Percentiles rank a stretch among this genome's conserved stretches.
These are phyloP conservation scores for Paralvinella palmiformis DNA, from an alignment of 1,140 invertebrate species.

Conservation along the genomic window DNA sequence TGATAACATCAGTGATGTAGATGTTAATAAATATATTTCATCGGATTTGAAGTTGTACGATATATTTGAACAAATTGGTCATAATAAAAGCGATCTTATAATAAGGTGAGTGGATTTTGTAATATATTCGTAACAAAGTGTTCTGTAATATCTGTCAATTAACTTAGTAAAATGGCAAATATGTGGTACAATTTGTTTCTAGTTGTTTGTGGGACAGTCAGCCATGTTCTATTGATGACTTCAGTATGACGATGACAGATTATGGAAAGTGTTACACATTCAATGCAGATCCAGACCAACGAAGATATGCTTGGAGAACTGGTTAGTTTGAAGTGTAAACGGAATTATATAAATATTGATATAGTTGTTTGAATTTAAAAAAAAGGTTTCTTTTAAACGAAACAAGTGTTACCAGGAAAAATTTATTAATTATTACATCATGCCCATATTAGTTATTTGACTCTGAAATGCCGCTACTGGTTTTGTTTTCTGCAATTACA, in stretches of 20 bases:
- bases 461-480: slow-evolving; percentile 25
- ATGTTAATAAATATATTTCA: not conserved
- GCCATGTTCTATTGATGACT: slow-evolving; percentile 24
- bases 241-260: slow-evolving; percentile 27
- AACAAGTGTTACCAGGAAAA: too few species aligned
- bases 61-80: not conserved
- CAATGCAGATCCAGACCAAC: slow-evolving; percentile 21
- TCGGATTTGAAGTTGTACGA: not conserved
- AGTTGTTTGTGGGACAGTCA: slow-evolving; percentile 29
- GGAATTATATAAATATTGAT: not conserved
- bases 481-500: too few species aligned
- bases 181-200: not conserved
- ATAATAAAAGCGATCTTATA: not conserved
- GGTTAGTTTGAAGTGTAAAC: not conserved
- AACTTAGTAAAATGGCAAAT: not conserved
- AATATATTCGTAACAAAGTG: too few species aligned
- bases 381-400: too few species aligned
- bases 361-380: not conserved
- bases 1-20: not conserved
- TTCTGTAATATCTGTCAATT: too few species aligned
- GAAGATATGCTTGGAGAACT: not conserved
- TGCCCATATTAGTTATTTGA: slow-evolving; percentile 23
- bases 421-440: too few species aligned
- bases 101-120: too few species aligned
- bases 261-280: slow-evolving; percentile 32